Percentiles rank a stretch among this genome's conserved stretches.
Conservation (phyloP, 1,140 invertebrate genomes). For the Dendroctonus valens region DNA sequence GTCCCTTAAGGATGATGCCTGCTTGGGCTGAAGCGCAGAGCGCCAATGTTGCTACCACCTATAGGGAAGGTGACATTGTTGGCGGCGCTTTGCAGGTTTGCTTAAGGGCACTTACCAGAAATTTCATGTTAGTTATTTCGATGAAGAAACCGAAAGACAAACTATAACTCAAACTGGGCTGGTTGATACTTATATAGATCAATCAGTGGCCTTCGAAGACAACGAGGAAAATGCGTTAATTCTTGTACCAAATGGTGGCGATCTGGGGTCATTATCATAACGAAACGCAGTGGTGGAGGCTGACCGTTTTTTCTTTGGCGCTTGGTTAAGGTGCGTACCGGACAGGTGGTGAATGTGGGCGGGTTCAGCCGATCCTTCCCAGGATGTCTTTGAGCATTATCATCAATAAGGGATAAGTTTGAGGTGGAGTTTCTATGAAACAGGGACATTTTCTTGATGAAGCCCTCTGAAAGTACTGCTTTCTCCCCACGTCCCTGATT, state of each 20-base stretch:
- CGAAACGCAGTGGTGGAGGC: constrained; percentile 30
- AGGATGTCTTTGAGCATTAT: too few species aligned
- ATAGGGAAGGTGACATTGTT: background rate
- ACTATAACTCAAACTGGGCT: constrained; percentile 30
- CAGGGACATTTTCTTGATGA: too few species aligned
- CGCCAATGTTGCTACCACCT: constrained; percentile 35
- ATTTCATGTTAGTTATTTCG: constrained; percentile 29
- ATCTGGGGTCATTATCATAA: constrained; percentile 35
- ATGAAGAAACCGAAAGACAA: constrained; percentile 25
- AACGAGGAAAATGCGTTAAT: constrained; percentile 36
- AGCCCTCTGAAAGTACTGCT: background rate
- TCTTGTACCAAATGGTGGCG: constrained; percentile 30
- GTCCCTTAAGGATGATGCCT: constrained; percentile 32
- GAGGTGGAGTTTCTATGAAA: too few species aligned
- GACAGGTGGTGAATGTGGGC: constrained; percentile 17
- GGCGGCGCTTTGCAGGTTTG: too few species aligned
- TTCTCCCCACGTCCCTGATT: constrained; percentile 7
- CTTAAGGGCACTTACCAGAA: constrained; percentile 23
- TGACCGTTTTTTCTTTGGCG: constrained; percentile 5
- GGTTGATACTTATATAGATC: constrained; percentile 31
- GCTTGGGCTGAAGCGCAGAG: constrained; percentile 22
- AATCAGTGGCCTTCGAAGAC: constrained; percentile 32
- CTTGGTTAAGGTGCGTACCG: constrained; percentile 20
- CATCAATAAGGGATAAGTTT: too few species aligned
- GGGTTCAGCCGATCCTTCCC: background rate